These are phyloP conservation scores for Leptestheria dahalacensis DNA, from an alignment of 1,140 invertebrate genomes.

Conservation along the genomic window DNA sequence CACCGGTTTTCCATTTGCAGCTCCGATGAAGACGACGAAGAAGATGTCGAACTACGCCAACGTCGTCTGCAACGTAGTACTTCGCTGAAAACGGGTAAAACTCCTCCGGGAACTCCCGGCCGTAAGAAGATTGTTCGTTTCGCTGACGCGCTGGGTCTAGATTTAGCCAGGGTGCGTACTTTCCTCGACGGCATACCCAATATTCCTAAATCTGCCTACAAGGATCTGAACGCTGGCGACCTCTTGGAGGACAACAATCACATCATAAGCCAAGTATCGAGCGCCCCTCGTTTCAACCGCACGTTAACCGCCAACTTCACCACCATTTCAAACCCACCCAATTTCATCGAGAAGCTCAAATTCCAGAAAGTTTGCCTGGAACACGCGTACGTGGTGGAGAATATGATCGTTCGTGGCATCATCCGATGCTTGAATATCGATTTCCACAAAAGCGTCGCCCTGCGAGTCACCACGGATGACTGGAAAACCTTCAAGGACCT, in stretches of 20 bases:
- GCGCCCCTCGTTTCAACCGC: background rate
- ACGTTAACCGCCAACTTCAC: conserved; percentile 38
- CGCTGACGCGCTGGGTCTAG: conserved; percentile 81
- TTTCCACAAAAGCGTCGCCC: conserved; percentile 76
- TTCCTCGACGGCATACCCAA: conserved; percentile 78
- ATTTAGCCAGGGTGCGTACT: conserved; percentile 76
- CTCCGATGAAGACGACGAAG: conserved; percentile 1
- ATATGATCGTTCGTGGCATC: conserved; percentile 58
- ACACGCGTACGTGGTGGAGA: conserved; percentile 57
- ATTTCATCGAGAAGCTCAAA: conserved; percentile 62
- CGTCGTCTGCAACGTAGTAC: conserved; percentile 54
- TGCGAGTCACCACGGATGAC: conserved; percentile 68
- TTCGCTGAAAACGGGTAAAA: conserved; percentile 78
- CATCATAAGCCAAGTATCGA: background rate
- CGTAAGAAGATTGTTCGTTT: conserved; percentile 90
- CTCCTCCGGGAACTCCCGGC: conserved; percentile 71
- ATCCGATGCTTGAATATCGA: conserved; percentile 78
- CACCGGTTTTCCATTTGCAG: no score
- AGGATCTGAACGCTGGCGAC: conserved; percentile 19
- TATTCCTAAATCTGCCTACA: conserved; percentile 64
- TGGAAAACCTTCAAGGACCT: conserved; percentile 74
- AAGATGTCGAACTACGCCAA: background rate
- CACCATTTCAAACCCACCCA: conserved; percentile 53
- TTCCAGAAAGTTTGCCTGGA: conserved; percentile 64
- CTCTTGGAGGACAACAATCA: background rate